Conservation (phyloP, 2,888 invertebrate genomes). For the Disparrhopalites patrizii region DNA sequence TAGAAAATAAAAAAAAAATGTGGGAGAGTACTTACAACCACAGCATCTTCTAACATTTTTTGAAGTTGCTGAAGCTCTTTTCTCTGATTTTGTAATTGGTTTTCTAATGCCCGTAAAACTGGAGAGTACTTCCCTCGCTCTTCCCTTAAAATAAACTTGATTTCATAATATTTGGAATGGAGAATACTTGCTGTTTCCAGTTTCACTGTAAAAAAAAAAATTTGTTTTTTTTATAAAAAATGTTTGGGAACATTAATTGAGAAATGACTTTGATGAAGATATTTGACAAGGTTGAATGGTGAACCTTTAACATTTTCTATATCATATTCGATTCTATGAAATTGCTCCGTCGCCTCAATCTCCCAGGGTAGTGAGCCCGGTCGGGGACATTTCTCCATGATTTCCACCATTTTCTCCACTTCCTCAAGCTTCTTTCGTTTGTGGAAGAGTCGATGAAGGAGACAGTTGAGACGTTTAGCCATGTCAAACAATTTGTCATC, state of each 20-base stretch:
- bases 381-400: conserved; percentile 42
- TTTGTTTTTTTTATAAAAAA: too few relatives aligned
- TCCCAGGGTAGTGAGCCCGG: conserved; percentile 46
- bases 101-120: conserved; percentile 38
- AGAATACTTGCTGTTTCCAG: conserved; percentile 44
- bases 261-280: not conserved
- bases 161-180: conserved; percentile 43
- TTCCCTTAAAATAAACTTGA: conserved; percentile 40
- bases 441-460: conserved; percentile 40
- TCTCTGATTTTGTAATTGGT: conserved; percentile 34
- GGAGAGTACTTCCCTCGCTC: conserved; percentile 44
- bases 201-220: conserved; percentile 34
- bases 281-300: not conserved
- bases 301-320: conserved; percentile 43
- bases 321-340: conserved; percentile 37
- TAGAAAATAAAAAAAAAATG: too few relatives aligned
- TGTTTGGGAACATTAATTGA: not conserved
- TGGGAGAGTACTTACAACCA: conserved; percentile 29
- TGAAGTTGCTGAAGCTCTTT: conserved; percentile 40
- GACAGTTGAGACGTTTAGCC: conserved; percentile 40
- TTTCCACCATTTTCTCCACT: conserved; percentile 40
- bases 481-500: conserved; percentile 48
- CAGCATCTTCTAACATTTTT: conserved; percentile 46
- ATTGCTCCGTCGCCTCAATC: conserved; percentile 31
- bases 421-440: conserved; percentile 43